These are phyloP conservation scores for Stercorarius parasiticus DNA, from an alignment of 2,113 vertebrate genomes.

Conservation along the genomic window DNA sequence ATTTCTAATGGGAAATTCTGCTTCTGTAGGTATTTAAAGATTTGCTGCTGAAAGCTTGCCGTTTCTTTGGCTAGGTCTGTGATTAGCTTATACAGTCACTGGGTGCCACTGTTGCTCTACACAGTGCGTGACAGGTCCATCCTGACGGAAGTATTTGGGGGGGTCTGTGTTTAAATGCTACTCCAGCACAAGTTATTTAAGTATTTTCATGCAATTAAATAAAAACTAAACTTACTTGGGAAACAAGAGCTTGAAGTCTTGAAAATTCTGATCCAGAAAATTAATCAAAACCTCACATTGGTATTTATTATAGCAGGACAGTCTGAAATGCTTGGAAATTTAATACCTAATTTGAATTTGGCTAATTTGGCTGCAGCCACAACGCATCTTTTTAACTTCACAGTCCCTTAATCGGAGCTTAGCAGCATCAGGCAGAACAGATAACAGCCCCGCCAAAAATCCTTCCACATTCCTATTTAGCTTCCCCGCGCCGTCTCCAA, in stretches of 20 bases:
- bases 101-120: constrained; percentile 67
- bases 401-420: constrained; percentile 46
- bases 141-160: background rate
- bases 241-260: constrained; percentile 15
- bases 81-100: constrained; percentile 41
- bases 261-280: constrained; percentile 56
- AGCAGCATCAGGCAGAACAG: constrained; percentile 38
- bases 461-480: background rate
- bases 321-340: constrained; percentile 37
- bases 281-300: constrained; percentile 26
- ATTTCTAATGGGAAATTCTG: background rate
- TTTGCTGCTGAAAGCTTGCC: background rate
- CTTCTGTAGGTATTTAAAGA: background rate
- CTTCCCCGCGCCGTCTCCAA: background rate
- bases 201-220: constrained; percentile 48
- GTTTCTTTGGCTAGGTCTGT: background rate
- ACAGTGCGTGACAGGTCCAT: background rate
- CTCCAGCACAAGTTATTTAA: constrained; percentile 8
- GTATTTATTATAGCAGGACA: constrained; percentile 44
- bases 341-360: constrained; percentile 65
- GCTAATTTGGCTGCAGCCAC: constrained; percentile 59
- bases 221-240: constrained; percentile 14
- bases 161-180: background rate
- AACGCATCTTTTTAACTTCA: constrained; percentile 27
- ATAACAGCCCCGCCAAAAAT: constrained; percentile 38